A percentile compares a stretch with the other conserved stretches of the same genome.
Conservation (phyloP, 2,888 invertebrate genomes). For the Endomychus coccineus region DNA sequence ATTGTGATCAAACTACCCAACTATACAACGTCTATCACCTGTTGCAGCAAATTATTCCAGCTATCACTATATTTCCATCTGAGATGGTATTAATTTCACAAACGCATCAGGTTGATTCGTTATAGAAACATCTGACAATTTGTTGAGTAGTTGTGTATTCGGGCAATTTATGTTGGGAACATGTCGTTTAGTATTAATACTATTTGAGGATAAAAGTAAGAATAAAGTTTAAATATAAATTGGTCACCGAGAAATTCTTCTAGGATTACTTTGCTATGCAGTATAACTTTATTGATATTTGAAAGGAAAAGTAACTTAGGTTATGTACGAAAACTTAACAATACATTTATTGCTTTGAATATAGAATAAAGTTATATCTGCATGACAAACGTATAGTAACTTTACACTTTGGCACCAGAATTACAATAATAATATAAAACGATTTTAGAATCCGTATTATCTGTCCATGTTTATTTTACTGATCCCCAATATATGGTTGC, state of each 20-base stretch:
- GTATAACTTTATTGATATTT: slow-evolving; percentile 25
- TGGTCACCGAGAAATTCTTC: slow-evolving; percentile 24
- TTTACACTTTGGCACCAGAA: slow-evolving; percentile 44
- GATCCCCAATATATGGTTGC: slow-evolving; percentile 39
- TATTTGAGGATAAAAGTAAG: slow-evolving; percentile 1
- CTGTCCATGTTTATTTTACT: slow-evolving; percentile 42
- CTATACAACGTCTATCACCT: too few relatives aligned
- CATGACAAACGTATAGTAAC: slow-evolving; percentile 38
- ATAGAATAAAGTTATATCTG: slow-evolving; percentile 27
- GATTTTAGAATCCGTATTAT: slow-evolving; percentile 40
- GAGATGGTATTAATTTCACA: too few relatives aligned
- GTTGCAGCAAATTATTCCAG: too few relatives aligned
- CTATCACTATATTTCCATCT: too few relatives aligned
- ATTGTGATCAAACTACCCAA: too few relatives aligned
- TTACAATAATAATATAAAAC: slow-evolving; percentile 36
- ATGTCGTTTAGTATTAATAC: too few relatives aligned
- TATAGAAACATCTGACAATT: too few relatives aligned
- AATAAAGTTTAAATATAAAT: slow-evolving; percentile 21
- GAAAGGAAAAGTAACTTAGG: too few relatives aligned
- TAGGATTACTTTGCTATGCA: slow-evolving; percentile 26
- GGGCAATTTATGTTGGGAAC: too few relatives aligned
- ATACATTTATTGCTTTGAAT: slow-evolving; percentile 31
- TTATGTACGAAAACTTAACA: too few relatives aligned
- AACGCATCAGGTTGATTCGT: too few relatives aligned
- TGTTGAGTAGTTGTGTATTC: too few relatives aligned